Base-by-base conservation (phyloP, 2,113 vertebrate species). In the Cavia porcellus region DNA sequence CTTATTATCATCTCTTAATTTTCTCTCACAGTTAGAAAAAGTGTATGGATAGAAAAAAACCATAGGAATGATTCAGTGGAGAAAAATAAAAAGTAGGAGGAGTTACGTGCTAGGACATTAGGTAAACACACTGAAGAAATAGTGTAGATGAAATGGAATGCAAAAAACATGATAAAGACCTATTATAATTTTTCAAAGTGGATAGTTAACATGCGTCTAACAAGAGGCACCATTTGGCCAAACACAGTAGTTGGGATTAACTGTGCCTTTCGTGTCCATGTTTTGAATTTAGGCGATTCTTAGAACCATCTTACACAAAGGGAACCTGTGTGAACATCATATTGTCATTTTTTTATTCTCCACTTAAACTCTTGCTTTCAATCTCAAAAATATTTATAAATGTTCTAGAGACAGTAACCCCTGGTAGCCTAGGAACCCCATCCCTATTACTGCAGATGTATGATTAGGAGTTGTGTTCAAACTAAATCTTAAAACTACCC, bases 371-470 rank as follows among this genome's bases (percentile, higher is more conserved):
- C 35, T 61, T 74, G 70, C n/a, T 96, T 92, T 3, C 14, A 72
- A 32, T 86, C 91, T 88, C 50, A 80, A 85, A 89, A 38, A 72
- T 52, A 45, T 89, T 90, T 94, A 35, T 12, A 92, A 94, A 85
- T 45, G 3, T 82, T 66, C 64, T 80, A 86, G 61, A 80, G 68
- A 70, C 5, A 70, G 47, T 9, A 96, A 50, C 25, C 32, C 57
- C 30, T 28, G 10, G 47, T n/a, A 84, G 45, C 64, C n/a, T 61
- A 72, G 28, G 59, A 3, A 55, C 13, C 4, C 14, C 9, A 13
- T 38, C 11, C 7, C 24, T 38, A 20, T 50, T 66, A 86, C 32
- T 72, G 2, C 25, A 74, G 22, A 50, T 93, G 80, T 96, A 9
- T 59, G 12, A 22, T 35, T 79, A 42, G 25, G 42, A 86, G 7